phyloP scores from a whole-genome alignment of 1,140 invertebrate species.

The Coelopa frigida region DNA sequence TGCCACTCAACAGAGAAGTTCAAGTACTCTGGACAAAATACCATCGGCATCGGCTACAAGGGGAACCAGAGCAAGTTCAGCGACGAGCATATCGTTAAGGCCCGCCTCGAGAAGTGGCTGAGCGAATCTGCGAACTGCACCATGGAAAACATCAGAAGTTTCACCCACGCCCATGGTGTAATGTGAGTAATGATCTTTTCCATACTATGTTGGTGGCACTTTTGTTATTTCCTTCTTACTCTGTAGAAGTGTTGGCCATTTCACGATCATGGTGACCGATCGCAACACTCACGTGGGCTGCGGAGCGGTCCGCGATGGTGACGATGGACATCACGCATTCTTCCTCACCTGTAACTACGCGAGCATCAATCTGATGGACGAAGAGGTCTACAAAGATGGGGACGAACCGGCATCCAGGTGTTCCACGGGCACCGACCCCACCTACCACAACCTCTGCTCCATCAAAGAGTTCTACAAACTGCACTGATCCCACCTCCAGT shows the following conservation, averaged over 20 bases:
- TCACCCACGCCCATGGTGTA: too few species aligned
- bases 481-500: constrained; percentile 19
- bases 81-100: too few species aligned
- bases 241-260: constrained; percentile 25
- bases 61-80: too few species aligned
- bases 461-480: constrained; percentile 26
- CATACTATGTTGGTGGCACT: background rate
- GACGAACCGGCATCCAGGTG: constrained; percentile 21
- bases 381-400: constrained; percentile 27
- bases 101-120: too few species aligned
- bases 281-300: constrained; percentile 29
- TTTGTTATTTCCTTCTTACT: background rate
- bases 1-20: constrained; percentile 11
- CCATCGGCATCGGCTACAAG: background rate
- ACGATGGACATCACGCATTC: constrained; percentile 11
- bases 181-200: background rate
- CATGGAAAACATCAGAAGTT: too few species aligned
- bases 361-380: constrained; percentile 26
- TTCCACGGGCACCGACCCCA: constrained; percentile 26
- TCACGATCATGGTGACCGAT: constrained; percentile 31
- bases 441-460: constrained; percentile 26
- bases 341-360: constrained; percentile 37
- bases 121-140: too few species aligned
- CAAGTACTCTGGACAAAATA: constrained; percentile 13
- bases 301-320: constrained; percentile 9